Evolutionary conservation across 2,113 vertebrate species (phyloP).

Genomic region (Progne subis): DNA sequence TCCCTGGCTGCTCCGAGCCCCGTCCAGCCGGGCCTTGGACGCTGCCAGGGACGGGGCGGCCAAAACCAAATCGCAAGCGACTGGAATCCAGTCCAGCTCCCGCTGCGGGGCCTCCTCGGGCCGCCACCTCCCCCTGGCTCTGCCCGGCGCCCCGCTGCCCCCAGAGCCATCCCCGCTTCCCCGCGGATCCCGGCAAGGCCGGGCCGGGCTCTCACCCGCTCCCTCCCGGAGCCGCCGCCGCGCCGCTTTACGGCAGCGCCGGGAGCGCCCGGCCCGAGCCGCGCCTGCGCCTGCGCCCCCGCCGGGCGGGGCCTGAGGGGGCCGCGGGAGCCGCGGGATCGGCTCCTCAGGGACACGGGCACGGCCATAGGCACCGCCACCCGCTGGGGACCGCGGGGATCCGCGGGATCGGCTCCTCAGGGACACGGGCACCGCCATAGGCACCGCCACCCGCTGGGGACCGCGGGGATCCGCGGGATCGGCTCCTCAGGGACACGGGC

Average conservation of each 20-base stretch:
- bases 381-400: too few relatives aligned
- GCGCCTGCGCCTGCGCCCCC: background rate
- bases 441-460: background rate
- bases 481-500: background rate
- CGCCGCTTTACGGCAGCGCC: background rate
- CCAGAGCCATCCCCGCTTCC: background rate
- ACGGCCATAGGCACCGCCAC: accelerated
- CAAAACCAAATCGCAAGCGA: background rate
- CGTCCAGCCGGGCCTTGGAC: background rate
- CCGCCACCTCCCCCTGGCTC: background rate
- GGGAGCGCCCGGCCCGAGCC: background rate
- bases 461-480: too few relatives aligned
- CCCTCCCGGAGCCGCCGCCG: background rate
- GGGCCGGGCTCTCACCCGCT: background rate
- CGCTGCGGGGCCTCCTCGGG: background rate
- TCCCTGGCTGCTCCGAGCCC: background rate
- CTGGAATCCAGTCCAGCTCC: background rate
- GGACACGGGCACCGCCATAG: background rate
- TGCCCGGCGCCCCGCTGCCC: background rate
- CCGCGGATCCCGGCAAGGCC: background rate
- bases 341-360: too few relatives aligned
- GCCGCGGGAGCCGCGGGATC: background rate
- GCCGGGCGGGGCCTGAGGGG: background rate
- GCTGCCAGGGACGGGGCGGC: background rate
- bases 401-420: too few relatives aligned